A percentile compares a stretch with the other conserved stretches of the same genome.
Conservation (phyloP, 2,797 vertebrate species). For the Girardinus metallicus region DNA sequence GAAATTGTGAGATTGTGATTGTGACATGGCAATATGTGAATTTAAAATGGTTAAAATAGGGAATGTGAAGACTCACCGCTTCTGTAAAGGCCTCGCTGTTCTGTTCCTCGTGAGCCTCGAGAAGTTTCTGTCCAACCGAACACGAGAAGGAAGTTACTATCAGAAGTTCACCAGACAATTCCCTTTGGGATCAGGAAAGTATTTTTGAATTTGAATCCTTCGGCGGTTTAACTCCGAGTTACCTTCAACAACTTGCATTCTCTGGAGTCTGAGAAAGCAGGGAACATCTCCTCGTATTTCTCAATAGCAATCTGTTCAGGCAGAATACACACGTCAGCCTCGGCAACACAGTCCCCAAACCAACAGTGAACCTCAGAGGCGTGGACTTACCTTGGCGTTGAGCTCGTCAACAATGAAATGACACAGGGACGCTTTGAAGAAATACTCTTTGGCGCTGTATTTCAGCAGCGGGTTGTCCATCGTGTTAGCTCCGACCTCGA, state of each 20-base stretch:
- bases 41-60: background rate
- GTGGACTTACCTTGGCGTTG: conserved; percentile 89
- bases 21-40: background rate
- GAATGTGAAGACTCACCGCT: conserved; percentile 85
- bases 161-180: conserved; percentile 6
- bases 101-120: conserved; percentile 98
- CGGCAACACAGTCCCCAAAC: background rate
- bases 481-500: conserved; percentile 91
- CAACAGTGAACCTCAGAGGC: background rate
- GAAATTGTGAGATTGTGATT: background rate
- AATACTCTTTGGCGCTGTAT: conserved; percentile 99
- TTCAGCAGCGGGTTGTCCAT: conserved; percentile 98
- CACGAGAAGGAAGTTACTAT: conserved; percentile 46
- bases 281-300: conserved; percentile 99
- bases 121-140: conserved; percentile 88
- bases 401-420: conserved; percentile 98
- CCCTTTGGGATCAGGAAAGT: too few species aligned
- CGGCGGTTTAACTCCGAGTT: conserved; percentile 21
- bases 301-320: conserved; percentile 91
- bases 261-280: conserved; percentile 96
- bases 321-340: background rate
- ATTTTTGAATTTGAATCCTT: background rate
- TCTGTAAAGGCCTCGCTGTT: conserved; percentile 97
- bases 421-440: conserved; percentile 97
- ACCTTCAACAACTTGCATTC: conserved; percentile 99